A percentile compares a stretch with the other conserved stretches of the same genome.
phyloP scores from a whole-genome alignment of 1,140 invertebrate species.

The Megalopta genalis region DNA sequence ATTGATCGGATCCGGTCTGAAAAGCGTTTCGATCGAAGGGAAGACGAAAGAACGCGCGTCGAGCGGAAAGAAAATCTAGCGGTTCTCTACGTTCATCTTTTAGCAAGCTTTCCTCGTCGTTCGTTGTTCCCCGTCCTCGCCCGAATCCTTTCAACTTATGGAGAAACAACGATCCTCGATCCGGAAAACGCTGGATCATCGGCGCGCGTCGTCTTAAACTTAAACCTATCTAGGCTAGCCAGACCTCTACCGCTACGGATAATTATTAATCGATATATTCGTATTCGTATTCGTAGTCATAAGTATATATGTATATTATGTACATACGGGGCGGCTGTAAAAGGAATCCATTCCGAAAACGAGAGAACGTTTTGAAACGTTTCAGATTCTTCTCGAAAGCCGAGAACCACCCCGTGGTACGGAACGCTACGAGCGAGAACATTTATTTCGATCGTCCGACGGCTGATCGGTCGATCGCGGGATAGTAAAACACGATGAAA shows the following conservation, averaged over 20 bases:
- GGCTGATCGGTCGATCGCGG: no score
- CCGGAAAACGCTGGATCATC: constrained; percentile 14
- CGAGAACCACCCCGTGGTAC: not conserved
- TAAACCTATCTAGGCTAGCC: constrained; percentile 52
- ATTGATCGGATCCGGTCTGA: no score
- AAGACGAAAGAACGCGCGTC: not conserved
- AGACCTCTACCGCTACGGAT: constrained; percentile 41
- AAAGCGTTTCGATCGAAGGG: not conserved
- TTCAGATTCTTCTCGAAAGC: no score
- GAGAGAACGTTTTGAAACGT: no score
- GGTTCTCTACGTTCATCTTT: constrained; percentile 10
- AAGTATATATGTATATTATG: constrained; percentile 25
- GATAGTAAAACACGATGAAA: no score
- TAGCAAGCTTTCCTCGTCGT: no score
- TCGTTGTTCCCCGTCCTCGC: not conserved
- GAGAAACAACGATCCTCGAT: not conserved
- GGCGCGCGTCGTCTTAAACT: constrained; percentile 21
- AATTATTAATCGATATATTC: not conserved
- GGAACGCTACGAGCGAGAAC: constrained; percentile 24
- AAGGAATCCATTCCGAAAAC: not conserved
- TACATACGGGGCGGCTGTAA: constrained; percentile 30
- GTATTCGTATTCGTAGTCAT: not conserved
- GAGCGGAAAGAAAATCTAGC: constrained; percentile 48
- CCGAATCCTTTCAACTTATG: no score
- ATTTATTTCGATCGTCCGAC: not conserved